phyloP scores from a whole-genome alignment of 2,797 vertebrate species.

The Amblyraja radiata region DNA sequence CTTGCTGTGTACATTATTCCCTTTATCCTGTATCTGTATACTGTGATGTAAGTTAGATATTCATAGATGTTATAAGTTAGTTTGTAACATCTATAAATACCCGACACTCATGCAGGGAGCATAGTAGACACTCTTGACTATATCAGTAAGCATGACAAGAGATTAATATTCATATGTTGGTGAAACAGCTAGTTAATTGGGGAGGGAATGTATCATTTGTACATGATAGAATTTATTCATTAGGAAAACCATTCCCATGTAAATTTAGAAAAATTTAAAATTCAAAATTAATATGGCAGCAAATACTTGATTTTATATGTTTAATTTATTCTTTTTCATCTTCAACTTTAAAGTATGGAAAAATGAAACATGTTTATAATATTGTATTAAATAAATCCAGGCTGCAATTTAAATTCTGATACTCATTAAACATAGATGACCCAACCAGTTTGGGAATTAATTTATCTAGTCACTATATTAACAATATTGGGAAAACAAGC shows the following conservation, averaged over 20 bases:
- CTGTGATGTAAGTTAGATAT: not conserved
- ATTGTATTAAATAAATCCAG: not conserved
- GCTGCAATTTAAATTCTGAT: not conserved
- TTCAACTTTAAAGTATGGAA: slow-evolving; percentile 8
- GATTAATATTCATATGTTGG: not conserved
- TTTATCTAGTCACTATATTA: not conserved
- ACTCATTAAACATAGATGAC: not conserved
- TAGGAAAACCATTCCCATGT: not conserved
- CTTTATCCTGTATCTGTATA: too few species aligned
- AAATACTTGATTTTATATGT: not conserved
- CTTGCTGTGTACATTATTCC: too few species aligned
- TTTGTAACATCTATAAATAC: not conserved
- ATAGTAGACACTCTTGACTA: too few species aligned
- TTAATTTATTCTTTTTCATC: slow-evolving; percentile 25
- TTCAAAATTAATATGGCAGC: not conserved
- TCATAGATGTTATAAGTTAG: not conserved
- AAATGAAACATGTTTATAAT: not conserved
- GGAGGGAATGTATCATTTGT: not conserved
- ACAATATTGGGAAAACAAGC: not conserved
- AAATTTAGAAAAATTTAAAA: not conserved
- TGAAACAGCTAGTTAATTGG: not conserved
- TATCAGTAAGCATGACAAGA: not conserved
- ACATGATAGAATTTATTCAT: not conserved
- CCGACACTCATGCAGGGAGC: not conserved
- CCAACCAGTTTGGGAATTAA: not conserved